These are phyloP conservation scores for Opisthocomus hoazin DNA, from an alignment of 2,113 vertebrate genomes.

Conservation along the genomic window DNA sequence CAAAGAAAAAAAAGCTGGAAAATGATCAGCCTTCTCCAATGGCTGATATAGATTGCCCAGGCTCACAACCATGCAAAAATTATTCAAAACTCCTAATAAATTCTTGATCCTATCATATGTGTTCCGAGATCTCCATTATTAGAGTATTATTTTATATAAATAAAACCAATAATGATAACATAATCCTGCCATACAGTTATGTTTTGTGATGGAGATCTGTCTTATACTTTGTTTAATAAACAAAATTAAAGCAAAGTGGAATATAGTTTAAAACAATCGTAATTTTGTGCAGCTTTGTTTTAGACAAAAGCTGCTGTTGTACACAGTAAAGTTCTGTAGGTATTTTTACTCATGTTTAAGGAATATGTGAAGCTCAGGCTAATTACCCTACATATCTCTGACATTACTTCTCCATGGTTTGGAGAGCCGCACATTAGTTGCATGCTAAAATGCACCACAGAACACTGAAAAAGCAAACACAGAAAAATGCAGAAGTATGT, in stretches of 20 bases:
- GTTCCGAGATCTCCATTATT: not conserved
- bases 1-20: not conserved
- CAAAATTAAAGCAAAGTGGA: not conserved
- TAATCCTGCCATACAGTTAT: not conserved
- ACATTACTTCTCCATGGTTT: not conserved
- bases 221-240: not conserved
- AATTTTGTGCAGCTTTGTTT: not conserved
- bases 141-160: not conserved
- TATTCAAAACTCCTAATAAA: not conserved
- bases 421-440: not conserved
- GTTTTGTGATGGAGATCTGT: not conserved
- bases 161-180: not conserved
- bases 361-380: not conserved
- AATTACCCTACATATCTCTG: not conserved
- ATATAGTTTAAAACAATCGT: not conserved
- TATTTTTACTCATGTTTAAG: not conserved
- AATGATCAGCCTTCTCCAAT: not conserved
- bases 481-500: not conserved
- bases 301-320: not conserved
- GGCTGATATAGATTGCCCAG: not conserved
- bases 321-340: not conserved
- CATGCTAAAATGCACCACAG: not conserved
- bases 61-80: not conserved
- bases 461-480: not conserved
- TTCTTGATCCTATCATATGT: not conserved